Base-by-base conservation (phyloP, 2,113 vertebrate genomes). In the Odobenus rosmarus region DNA sequence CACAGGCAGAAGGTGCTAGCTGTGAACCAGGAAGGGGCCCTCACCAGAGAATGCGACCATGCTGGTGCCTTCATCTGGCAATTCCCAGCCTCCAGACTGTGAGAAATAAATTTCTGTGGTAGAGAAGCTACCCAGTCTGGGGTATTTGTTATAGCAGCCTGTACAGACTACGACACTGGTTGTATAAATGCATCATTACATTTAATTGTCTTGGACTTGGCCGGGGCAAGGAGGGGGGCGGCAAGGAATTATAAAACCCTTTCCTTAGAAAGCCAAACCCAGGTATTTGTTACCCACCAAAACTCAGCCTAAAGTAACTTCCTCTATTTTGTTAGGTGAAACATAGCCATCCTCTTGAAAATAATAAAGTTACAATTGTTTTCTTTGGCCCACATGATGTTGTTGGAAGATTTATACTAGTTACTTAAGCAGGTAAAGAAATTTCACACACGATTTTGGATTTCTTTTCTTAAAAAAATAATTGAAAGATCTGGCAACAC, bases 401-500 rank as follows among this genome's bases (percentile, higher is more conserved):
- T 57, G 18, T 46, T 49, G 21, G n/a, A 93, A 90, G 6, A 53
- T 79, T 33, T 88, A 28, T 64, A 28, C 57, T 82, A 23, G 10
- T 80, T 39, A 18, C 53, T 82, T 62, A 62, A 36, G 85, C 51
- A 49, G 59, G 16, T 64, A 4, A 84, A 80, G 18, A 89, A 23
- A 53, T 69, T 90, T 90, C 51, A 90, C 18, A 33, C 24, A 11
- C 19, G 39, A 16, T 61, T 94, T 95, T 80, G 62, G 26, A 53
- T 90, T 96, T 89, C n/a, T 87, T 96, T 26, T 96, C 85, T 90
- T 61, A 81, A 88, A 95, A 88, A 71, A 46, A 46, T 46, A 46
- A 49, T 62, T 5, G 2, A 46, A 80, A 84, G 46, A 90, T 51
- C 51, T 82, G 53, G 51, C 24, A 46, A 81, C 2, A 14, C 21